phyloP scores from a whole-genome alignment of 2,113 vertebrate species.

The Cricetomys ansorgei region DNA sequence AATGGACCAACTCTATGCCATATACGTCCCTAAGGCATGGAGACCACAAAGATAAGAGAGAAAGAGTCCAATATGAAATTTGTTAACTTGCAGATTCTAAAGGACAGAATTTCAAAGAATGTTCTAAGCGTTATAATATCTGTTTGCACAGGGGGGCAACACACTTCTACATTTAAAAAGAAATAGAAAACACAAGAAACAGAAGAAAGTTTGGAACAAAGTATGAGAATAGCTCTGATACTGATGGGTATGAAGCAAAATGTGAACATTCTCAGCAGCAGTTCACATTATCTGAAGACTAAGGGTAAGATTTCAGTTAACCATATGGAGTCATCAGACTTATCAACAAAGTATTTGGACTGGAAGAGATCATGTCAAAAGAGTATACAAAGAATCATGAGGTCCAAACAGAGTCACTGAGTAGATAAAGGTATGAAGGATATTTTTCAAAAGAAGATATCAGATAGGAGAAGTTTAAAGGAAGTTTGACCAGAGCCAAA shows the following conservation, averaged over 20 bases:
- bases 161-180: not conserved
- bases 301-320: not conserved
- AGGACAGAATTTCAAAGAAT: not conserved
- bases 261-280: not conserved
- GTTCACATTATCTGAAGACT: not conserved
- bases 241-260: not conserved
- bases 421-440: not conserved
- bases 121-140: not conserved
- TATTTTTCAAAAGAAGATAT: not conserved
- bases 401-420: not conserved
- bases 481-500: not conserved
- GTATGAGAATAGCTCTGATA: not conserved
- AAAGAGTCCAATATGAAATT: not conserved
- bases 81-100: not conserved
- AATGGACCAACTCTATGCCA: not conserved
- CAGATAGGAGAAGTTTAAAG: not conserved
- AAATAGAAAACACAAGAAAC: not conserved
- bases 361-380: not conserved
- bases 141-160: slow-evolving; percentile 9
- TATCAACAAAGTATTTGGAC: not conserved
- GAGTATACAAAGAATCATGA: not conserved
- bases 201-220: not conserved
- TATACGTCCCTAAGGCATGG: not conserved
- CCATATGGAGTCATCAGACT: not conserved
- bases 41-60: slow-evolving; percentile 27